Percentiles rank a stretch among this genome's conserved stretches.
Evolutionary conservation across 2,113 vertebrate species (phyloP).

Genomic region (Taxidea taxus): DNA sequence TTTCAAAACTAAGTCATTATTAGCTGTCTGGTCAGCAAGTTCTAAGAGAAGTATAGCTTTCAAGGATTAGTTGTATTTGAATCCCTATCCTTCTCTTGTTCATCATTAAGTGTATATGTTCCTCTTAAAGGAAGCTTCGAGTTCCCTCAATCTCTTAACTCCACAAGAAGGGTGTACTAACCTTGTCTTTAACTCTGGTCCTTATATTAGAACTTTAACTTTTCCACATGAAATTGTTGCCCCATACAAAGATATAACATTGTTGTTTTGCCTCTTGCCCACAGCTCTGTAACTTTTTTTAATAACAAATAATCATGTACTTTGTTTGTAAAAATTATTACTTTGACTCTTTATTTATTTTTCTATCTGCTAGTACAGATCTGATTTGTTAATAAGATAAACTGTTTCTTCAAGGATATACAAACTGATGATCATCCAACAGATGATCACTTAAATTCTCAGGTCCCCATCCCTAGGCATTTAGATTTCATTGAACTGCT

Average conservation of each 20-base stretch:
- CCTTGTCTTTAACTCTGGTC: background rate
- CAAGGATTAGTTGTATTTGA: background rate
- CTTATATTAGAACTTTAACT: background rate
- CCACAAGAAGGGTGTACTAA: background rate
- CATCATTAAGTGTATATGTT: background rate
- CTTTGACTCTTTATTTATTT: background rate
- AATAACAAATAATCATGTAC: background rate
- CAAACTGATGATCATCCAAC: background rate
- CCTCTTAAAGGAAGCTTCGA: background rate
- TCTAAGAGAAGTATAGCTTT: background rate
- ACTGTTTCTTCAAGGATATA: background rate
- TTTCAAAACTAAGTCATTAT: background rate
- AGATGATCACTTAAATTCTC: background rate
- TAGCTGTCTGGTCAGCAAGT: background rate
- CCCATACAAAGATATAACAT: background rate
- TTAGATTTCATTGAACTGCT: background rate
- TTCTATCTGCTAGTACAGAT: background rate
- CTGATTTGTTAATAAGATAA: background rate
- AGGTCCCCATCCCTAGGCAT: rapidly evolving
- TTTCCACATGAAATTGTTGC: background rate
- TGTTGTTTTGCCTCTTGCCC: background rate
- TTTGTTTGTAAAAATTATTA: background rate
- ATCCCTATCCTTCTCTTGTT: background rate
- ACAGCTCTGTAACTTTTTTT: background rate
- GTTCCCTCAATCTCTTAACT: background rate